These are phyloP conservation scores for Mareca strepera DNA, from an alignment of 2,797 vertebrate genomes.

Conservation along the genomic window DNA sequence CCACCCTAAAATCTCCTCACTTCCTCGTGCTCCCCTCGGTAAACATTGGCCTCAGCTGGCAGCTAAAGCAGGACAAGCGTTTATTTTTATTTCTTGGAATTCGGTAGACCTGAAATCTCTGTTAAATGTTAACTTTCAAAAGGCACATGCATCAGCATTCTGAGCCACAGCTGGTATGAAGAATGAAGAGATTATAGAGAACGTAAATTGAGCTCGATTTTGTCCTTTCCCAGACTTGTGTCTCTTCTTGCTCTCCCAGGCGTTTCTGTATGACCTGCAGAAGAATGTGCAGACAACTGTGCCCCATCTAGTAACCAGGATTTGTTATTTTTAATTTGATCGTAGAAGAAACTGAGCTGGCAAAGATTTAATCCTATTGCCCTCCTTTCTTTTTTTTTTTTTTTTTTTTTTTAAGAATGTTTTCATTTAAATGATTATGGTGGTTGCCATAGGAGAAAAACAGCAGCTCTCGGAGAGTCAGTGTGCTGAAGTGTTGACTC, in stretches of 20 bases:
- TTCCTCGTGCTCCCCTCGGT: conserved; percentile 46
- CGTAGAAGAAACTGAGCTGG: not conserved
- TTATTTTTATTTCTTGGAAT: conserved; percentile 80
- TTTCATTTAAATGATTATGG: not conserved
- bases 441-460: conserved; percentile 43
- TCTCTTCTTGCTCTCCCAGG: not conserved
- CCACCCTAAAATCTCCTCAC: not conserved
- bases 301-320: not conserved
- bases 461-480: not conserved
- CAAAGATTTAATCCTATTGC: not conserved
- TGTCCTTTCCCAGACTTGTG: not conserved
- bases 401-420: not conserved
- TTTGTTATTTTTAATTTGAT: not conserved
- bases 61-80: conserved; percentile 63
- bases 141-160: conserved; percentile 73
- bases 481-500: conserved; percentile 54
- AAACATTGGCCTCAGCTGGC: conserved; percentile 76
- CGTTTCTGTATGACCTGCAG: not conserved
- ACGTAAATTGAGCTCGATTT: not conserved
- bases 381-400: too few species aligned
- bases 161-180: conserved; percentile 22
- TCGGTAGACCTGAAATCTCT: conserved; percentile 76
- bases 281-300: not conserved
- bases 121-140: conserved; percentile 79
- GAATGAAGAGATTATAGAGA: not conserved